Evolutionary conservation across 2,113 vertebrate species (phyloP).

Genomic region (human): GRCh38 chr9:117081501-117082000

Average conservation of each 20-base stretch:
- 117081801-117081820: neutral
- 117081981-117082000: neutral
- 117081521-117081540: neutral
- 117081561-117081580: neutral
- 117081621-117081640: neutral
- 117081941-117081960: neutral
- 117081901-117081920: neutral
- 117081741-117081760: too few species aligned
- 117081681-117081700: neutral
- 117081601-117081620: neutral
- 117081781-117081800: too few species aligned
- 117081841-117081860: fast-evolving
- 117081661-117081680: neutral
- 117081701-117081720: neutral
- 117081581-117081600: neutral
- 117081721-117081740: neutral
- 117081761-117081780: neutral
- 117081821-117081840: neutral
- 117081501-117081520: neutral
- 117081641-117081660: neutral
- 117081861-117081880: neutral
- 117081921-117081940: neutral
- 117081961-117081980: neutral
- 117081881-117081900: fast-evolving
- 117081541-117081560: neutral